Evolutionary conservation across 2,888 invertebrate genomes (phyloP).

Genomic region (Drosophila cracens): DNA sequence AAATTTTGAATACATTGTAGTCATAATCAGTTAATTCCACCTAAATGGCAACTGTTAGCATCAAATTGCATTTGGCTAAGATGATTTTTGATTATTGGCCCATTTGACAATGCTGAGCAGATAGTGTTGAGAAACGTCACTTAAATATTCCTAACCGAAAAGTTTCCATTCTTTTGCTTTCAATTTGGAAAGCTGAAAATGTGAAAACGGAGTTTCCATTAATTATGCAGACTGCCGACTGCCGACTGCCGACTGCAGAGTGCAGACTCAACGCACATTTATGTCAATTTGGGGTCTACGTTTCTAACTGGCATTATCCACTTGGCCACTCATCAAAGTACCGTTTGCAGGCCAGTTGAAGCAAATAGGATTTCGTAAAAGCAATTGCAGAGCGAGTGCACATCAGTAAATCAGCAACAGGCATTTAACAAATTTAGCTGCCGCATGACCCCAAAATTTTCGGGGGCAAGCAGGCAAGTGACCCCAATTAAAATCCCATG

Average conservation of each 20-base stretch:
- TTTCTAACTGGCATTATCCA: slow-evolving; percentile 19
- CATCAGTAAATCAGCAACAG: slow-evolving; percentile 45
- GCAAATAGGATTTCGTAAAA: slow-evolving; percentile 30
- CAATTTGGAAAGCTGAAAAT: neutral
- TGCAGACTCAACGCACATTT: neutral
- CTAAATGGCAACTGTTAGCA: neutral
- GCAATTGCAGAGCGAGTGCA: slow-evolving; percentile 18
- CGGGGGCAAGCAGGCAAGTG: slow-evolving; percentile 10
- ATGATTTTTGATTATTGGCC: neutral
- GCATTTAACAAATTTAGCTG: slow-evolving; percentile 35
- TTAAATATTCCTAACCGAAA: neutral
- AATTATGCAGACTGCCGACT: neutral
- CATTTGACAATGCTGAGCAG: neutral
- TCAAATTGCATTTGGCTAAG: neutral
- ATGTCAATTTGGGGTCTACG: neutral
- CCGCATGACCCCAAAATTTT: slow-evolving; percentile 16
- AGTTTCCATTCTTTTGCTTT: neutral
- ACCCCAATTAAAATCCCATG: slow-evolving; percentile 13
- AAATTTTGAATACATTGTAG: neutral
- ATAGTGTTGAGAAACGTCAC: neutral
- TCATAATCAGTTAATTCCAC: no score
- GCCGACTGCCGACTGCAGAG: neutral
- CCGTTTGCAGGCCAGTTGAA: slow-evolving; percentile 26
- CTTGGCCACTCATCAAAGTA: slow-evolving; percentile 24
- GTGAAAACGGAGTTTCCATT: neutral